Conservation (phyloP, 1,140 invertebrate species). For the Stegodyphus dumicola region DNA sequence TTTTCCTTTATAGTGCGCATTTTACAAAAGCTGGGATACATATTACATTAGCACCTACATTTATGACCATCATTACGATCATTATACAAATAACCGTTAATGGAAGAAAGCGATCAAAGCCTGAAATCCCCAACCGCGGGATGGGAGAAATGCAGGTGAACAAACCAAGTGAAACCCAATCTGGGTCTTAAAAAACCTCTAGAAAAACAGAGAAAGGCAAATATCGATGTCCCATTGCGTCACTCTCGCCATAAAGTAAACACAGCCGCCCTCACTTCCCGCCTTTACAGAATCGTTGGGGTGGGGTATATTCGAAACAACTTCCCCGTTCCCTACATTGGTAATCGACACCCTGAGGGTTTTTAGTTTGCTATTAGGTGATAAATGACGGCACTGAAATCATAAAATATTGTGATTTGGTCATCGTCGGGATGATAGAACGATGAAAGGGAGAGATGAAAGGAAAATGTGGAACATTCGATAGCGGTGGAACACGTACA, state of each 20-base stretch:
- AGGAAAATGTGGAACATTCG: neutral
- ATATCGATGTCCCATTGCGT: neutral
- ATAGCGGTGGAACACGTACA: neutral
- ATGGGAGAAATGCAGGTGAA: neutral
- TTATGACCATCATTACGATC: neutral
- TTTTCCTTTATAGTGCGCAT: too few relatives aligned
- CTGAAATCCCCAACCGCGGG: too few relatives aligned
- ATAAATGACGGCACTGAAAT: conserved; percentile 3
- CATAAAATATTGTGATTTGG: conserved; percentile 19
- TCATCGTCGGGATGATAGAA: neutral
- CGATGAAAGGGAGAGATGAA: neutral
- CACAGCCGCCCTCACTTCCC: neutral
- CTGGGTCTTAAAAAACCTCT: neutral
- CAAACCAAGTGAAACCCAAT: neutral
- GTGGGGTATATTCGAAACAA: neutral
- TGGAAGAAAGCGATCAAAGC: too few relatives aligned
- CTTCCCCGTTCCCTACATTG: neutral
- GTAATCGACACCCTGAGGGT: neutral
- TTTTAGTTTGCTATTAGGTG: neutral
- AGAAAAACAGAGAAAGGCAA: neutral
- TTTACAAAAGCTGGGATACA: too few relatives aligned
- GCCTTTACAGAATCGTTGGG: too few relatives aligned
- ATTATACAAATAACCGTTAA: neutral
- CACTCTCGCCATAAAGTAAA: neutral
- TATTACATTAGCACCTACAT: neutral